phyloP scores from a whole-genome alignment of 2,113 vertebrate genomes.

The Bubo blakistoni region DNA sequence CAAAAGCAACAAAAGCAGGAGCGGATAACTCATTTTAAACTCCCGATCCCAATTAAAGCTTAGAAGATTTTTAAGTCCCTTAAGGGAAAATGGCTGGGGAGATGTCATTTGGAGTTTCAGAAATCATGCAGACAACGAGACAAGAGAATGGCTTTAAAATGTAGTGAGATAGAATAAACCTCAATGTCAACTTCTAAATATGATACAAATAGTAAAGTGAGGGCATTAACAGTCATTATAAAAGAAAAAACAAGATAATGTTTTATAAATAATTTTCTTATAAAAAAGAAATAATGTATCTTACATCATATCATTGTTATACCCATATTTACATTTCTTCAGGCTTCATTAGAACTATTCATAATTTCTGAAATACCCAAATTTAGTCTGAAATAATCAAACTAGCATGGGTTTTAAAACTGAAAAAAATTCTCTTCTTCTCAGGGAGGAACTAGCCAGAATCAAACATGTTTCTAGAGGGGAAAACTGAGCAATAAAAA shows the following conservation, averaged over 20 bases:
- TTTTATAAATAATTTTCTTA: not conserved
- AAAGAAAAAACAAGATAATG: not conserved
- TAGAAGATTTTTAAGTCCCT: not conserved
- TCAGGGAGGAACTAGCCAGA: not conserved
- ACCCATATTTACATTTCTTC: not conserved
- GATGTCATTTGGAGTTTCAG: not conserved
- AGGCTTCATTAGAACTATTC: constrained; percentile 1
- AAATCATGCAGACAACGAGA: not conserved
- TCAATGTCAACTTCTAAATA: not conserved
- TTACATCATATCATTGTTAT: not conserved
- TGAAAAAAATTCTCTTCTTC: not conserved
- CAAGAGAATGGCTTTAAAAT: not conserved
- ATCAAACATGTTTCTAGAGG: not conserved
- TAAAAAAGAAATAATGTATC: not conserved
- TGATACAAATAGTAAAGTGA: not conserved
- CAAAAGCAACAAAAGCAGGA: not conserved
- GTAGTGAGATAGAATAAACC: not conserved
- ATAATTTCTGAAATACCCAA: not conserved
- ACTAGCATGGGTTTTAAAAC: not conserved
- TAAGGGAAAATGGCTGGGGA: not conserved
- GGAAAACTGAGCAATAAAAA: not conserved
- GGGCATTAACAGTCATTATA: not conserved
- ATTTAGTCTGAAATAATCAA: constrained; percentile 13
- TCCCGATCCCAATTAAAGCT: constrained; percentile 5
- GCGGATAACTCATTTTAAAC: constrained; percentile 4